Percentiles rank a stretch among this genome's conserved stretches.
Conservation (phyloP, 2,113 vertebrate species). For the Leptodactylus fuscus region DNA sequence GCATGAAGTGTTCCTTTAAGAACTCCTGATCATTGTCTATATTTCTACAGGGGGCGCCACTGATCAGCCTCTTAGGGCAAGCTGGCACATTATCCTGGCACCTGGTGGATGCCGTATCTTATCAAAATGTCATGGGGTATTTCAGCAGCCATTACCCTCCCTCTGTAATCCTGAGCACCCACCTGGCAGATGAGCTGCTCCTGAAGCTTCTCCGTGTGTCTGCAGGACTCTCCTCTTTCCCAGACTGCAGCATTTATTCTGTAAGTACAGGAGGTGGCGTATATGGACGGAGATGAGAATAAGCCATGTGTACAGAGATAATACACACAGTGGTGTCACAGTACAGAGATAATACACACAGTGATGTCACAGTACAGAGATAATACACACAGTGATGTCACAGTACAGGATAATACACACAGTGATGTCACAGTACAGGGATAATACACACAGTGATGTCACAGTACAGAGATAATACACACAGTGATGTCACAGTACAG, state of each 20-base stretch:
- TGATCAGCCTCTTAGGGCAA: slow-evolving; percentile 89
- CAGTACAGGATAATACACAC: no score
- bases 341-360: no score
- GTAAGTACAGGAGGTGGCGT: slow-evolving; percentile 72
- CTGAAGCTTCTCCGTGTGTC: slow-evolving; percentile 86
- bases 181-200: slow-evolving; percentile 80
- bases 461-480: no score
- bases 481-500: no score
- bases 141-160: slow-evolving; percentile 91
- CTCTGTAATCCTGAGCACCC: slow-evolving; percentile 81
- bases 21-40: not conserved
- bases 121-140: slow-evolving; percentile 86
- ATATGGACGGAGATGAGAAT: no score
- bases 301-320: no score
- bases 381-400: no score
- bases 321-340: no score
- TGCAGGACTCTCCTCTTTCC: slow-evolving; percentile 83
- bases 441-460: no score
- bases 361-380: no score
- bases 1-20: no score
- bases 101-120: slow-evolving; percentile 85
- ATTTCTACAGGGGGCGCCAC: slow-evolving; percentile 82
- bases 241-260: slow-evolving; percentile 76
- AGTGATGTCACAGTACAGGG: no score
- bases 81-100: slow-evolving; percentile 91